Evolutionary conservation across 1,140 invertebrate species (phyloP), one percentile per base, ranked within the genome.

Genomic region (Aphaenogaster rudis): DNA sequence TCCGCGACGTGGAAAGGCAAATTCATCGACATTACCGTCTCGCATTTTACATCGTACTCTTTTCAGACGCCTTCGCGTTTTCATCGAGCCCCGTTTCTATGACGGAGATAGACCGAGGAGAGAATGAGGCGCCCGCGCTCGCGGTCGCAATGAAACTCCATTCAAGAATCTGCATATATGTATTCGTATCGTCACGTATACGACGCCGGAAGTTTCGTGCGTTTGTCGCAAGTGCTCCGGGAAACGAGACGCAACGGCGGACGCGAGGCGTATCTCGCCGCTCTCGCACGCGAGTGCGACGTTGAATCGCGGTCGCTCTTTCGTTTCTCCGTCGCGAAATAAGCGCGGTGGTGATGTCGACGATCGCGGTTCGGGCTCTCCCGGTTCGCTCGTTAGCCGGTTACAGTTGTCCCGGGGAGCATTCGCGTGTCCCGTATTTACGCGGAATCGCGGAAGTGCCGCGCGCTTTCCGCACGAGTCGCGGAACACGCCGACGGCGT

Each of bases 191-290:
- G 63, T 39, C 74, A 8, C 59, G 33, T 63, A 67, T 33, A 45
- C 45, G 64, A 81, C 78, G 67, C 63, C 86, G 81, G 86, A 87
- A 84, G 69, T 57, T 78, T 78, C 63, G 69, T n/a, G 45, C 81
- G 50, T 76, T 88, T 85, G 80, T 86, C 81, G 86, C 81, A 77
- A 84, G 86, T 45, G 54, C 72, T n/a, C 48, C 72, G 86, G 57
- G 76, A 66, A 85, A 64, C 82, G 71, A 76, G 81, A 85, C 33
- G 81, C 72, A 77, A 85, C 72, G 67, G 45, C 72, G 72, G 81
- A 63, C 79, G 79, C 79, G 67, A 82, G 52, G 79, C 80, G 80
- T 85, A 64, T 78, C 45, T 48, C 15, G 39, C 33, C 71, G n/a
- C 15, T 59, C 39, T 7, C n/a, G 50, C 21, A 39, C 36, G 78